phyloP scores from a whole-genome alignment of 2,797 vertebrate genomes.

The Mormyrus hasselquistii region DNA sequence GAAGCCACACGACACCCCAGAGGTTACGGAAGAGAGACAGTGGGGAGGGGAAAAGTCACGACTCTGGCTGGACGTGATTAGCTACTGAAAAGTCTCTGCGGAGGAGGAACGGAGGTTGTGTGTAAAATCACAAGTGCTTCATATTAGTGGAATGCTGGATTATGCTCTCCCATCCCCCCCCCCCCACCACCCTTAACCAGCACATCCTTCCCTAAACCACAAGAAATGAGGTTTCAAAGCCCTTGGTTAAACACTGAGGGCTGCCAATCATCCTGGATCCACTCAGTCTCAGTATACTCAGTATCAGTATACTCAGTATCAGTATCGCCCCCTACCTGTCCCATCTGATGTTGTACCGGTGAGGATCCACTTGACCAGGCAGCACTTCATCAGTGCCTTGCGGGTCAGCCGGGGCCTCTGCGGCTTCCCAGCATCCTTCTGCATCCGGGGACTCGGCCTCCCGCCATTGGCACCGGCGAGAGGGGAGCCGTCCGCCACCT shows the following conservation, averaged over 20 bases:
- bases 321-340: conserved; percentile 59
- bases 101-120: neutral
- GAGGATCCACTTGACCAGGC: conserved; percentile 79
- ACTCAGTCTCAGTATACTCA: neutral
- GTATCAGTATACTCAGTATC: neutral
- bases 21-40: neutral
- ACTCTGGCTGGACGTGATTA: neutral
- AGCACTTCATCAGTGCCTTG: conserved; percentile 77
- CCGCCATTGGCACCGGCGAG: conserved; percentile 61
- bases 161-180: neutral
- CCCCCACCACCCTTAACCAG: too few species aligned
- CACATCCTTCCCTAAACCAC: neutral
- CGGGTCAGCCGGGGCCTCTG: conserved; percentile 64
- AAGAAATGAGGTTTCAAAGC: neutral
- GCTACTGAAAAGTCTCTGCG: neutral
- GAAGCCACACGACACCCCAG: neutral
- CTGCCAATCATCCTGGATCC: neutral
- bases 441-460: conserved; percentile 42
- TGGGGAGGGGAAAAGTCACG: neutral
- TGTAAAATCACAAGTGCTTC: neutral
- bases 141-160: neutral
- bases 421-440: conserved; percentile 63
- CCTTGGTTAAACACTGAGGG: neutral
- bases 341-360: conserved; percentile 69
- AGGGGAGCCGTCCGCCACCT: conserved; percentile 62